phyloP scores from a whole-genome alignment of 1,140 invertebrate species.

The Formica selysi region DNA sequence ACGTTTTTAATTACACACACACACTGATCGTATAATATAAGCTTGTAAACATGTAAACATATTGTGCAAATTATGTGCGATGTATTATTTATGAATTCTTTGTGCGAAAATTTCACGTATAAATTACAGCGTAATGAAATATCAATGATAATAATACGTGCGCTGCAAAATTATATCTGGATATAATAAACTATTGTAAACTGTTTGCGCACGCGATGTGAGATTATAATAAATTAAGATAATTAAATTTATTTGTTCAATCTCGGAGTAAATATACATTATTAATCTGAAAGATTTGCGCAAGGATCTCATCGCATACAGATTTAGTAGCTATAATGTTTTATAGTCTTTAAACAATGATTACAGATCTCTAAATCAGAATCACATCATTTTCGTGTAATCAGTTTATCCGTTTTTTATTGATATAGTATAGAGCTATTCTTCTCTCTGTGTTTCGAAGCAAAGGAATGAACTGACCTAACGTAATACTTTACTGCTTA shows the following conservation, averaged over 20 bases:
- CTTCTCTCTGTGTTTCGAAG: background rate
- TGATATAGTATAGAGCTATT: background rate
- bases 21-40: background rate
- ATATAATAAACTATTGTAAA: slow-evolving; percentile 1
- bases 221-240: slow-evolving; percentile 20
- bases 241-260: slow-evolving; percentile 29
- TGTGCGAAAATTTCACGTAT: slow-evolving; percentile 34
- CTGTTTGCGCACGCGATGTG: too few relatives aligned
- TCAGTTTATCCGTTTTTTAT: background rate
- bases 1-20: slow-evolving; percentile 18
- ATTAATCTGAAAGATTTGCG: background rate
- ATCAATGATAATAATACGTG: slow-evolving; percentile 35
- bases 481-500: slow-evolving; percentile 5
- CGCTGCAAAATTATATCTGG: background rate
- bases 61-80: slow-evolving; percentile 7
- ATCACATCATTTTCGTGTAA: background rate
- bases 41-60: background rate
- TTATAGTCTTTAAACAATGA: background rate
- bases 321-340: background rate
- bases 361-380: background rate
- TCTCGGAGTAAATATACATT: background rate
- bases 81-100: slow-evolving; percentile 48
- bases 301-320: background rate
- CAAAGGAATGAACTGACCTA: background rate
- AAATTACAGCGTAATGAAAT: slow-evolving; percentile 49